These are phyloP conservation scores for Prunella strophiata DNA, from an alignment of 2,797 vertebrate species.

Conservation along the genomic window DNA sequence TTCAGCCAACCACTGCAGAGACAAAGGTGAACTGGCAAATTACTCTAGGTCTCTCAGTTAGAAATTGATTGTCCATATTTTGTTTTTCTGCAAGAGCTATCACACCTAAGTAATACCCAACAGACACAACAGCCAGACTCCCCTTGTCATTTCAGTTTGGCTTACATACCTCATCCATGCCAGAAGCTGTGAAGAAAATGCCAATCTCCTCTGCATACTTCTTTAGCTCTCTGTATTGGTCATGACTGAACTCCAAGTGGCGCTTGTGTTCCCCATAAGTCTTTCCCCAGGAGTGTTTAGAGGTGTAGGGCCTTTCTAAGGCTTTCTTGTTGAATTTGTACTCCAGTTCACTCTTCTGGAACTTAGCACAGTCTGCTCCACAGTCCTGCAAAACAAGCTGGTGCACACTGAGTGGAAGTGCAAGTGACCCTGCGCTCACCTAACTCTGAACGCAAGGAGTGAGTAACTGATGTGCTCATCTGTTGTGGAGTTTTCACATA, in stretches of 20 bases:
- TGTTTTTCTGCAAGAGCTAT: neutral
- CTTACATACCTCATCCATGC: constrained; percentile 93
- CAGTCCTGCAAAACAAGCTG: constrained; percentile 81
- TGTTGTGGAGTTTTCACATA: neutral
- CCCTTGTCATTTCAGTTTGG: neutral
- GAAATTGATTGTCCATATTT: neutral
- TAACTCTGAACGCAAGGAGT: neutral
- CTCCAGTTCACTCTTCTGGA: constrained; percentile 94
- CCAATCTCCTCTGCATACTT: constrained; percentile 88
- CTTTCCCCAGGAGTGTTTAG: constrained; percentile 84
- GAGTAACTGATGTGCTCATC: neutral
- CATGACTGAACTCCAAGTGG: constrained; percentile 92
- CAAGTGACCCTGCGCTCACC: neutral
- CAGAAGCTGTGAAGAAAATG: constrained; percentile 96
- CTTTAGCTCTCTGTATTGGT: constrained; percentile 91
- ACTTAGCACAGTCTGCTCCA: constrained; percentile 93
- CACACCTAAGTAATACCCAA: neutral
- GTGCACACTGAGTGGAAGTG: neutral
- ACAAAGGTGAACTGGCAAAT: neutral
- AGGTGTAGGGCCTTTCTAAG: constrained; percentile 78
- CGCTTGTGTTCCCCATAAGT: constrained; percentile 95
- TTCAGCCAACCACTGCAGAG: neutral
- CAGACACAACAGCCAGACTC: neutral
- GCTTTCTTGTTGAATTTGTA: constrained; percentile 82
- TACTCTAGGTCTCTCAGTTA: neutral